Base-by-base conservation (phyloP, 1,140 invertebrate species). In the Cyrtorhinus lividipennis region DNA sequence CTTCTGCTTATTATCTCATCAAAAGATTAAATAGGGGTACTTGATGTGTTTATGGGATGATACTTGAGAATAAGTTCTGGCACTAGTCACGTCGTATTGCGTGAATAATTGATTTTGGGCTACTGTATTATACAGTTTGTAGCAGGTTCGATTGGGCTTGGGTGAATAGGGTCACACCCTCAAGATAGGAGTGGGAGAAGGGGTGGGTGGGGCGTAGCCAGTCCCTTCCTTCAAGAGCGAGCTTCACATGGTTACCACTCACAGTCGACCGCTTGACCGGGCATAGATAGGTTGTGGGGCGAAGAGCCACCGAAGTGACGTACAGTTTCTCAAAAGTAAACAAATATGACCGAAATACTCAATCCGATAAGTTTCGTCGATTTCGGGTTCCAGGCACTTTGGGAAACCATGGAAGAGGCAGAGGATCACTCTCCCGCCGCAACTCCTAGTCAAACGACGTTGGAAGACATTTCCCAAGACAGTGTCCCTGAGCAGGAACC, bases 401-500 rank as follows among this genome's bases (percentile, higher is more conserved):
- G 48, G 48, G 12, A 12, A 5, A 53, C 5, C 12, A 53, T 53
- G 48, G 48, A 53, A 12, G 48, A 53, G 18, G 48, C 20, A 20
- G 48, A 53, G 48, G 48, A 53, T 10, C 48, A 53, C 5, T 53
- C 48, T 12, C 48, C 48, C 10, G 48, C 8, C 5, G 12, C 10
- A 53, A 53, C 48, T 12, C 48, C 48, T 13, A 53, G 48, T 53
- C 48, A 53, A 20, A 44, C 38, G 8, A 38, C 59, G 3, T 15
- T 46, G 38, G 38, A 45, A 15, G 60, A 53, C 2, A 59, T 64
- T 27, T 59, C 27, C 25, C 58, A 59, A 53, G 62, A 59, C 25
- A 25, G 20, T 24, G 27, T 57, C 10, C 24, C 22, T 24, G 15
- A 23, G 27, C 23, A 59, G 3, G 58, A 59, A 45, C 26, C 22